phyloP scores from a whole-genome alignment of 2,797 vertebrate species.

The Rhinoraja longicauda region DNA sequence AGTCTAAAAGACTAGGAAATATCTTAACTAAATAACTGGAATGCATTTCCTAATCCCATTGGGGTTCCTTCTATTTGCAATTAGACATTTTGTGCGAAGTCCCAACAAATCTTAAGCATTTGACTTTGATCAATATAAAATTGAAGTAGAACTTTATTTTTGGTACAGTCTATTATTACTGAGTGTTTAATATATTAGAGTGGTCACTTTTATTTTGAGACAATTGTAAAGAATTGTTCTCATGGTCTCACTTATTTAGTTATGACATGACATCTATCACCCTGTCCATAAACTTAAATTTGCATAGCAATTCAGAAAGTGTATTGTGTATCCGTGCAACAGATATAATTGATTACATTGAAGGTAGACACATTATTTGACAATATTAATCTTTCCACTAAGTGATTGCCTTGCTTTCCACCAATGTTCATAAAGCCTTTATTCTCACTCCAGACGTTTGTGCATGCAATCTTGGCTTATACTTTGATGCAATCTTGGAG shows the following conservation, averaged over 20 bases:
- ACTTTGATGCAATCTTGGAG: background rate
- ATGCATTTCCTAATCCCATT: background rate
- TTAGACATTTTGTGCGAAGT: background rate
- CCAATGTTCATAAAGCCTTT: background rate
- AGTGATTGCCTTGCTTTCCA: background rate
- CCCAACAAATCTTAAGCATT: background rate
- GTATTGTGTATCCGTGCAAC: background rate
- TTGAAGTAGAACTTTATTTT: background rate
- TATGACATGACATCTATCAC: background rate
- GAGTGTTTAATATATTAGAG: too few species aligned
- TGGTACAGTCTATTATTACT: background rate
- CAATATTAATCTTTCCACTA: background rate
- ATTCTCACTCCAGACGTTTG: background rate
- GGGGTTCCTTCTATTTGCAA: background rate
- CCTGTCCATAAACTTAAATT: background rate
- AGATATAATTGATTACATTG: background rate
- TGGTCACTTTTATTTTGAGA: background rate
- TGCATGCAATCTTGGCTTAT: background rate
- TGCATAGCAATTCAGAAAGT: background rate
- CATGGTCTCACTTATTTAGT: background rate
- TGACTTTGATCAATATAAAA: background rate
- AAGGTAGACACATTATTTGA: background rate
- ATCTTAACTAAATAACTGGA: background rate
- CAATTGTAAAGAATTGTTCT: background rate
- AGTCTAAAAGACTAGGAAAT: background rate